Evolutionary conservation across 2,888 invertebrate genomes (phyloP), one percentile per base, ranked within the genome.

Genomic region (Hesperia comma): DNA sequence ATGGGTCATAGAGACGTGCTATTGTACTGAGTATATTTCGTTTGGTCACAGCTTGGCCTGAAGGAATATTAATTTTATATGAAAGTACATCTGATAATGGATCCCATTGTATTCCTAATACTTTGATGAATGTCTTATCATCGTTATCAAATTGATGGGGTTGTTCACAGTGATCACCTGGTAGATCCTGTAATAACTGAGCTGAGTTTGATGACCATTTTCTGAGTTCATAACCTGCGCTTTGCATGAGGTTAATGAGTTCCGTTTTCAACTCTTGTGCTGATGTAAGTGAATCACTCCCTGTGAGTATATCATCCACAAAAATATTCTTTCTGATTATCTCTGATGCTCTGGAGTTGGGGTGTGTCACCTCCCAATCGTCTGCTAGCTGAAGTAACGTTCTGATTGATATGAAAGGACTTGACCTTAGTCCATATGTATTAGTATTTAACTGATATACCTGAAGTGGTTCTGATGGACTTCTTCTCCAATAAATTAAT

Each of bases 401-500:
- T n/a, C 61, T 19, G 8, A 61, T 61, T 4, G 61, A 37, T 15
- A 61, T 46, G 37, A 40, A 61, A 0, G 61, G 61, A n/a, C 33
- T 51, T n/a, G 51, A 51, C n/a, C 51, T 3, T 21, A 61, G 10
- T 37, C 61, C 61, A 21, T 51, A 61, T 14, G 61, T 61, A 19
- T 62, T 62, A 6, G 62, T 62, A 14, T 43, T 54, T 8, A 62
- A 19, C 7, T 62, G 54, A 19, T 54, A 62, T 0, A 40, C 21
- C 5, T 54, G 37, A 21, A 62, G 2, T 49, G 26, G 32, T 17
- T 62, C 62, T 55, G 62, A 62, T 7, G 40, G 41, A 12, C 8
- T 33, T 10, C 14, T 41, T 15, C 61, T 51, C 68, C 63, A 68
- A 3, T 51, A 57, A 10, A 68, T 63, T 3, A 63, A 32, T n/a